These are phyloP conservation scores for Masticophis lateralis DNA, from an alignment of 2,797 vertebrate genomes.

Conservation along the genomic window DNA sequence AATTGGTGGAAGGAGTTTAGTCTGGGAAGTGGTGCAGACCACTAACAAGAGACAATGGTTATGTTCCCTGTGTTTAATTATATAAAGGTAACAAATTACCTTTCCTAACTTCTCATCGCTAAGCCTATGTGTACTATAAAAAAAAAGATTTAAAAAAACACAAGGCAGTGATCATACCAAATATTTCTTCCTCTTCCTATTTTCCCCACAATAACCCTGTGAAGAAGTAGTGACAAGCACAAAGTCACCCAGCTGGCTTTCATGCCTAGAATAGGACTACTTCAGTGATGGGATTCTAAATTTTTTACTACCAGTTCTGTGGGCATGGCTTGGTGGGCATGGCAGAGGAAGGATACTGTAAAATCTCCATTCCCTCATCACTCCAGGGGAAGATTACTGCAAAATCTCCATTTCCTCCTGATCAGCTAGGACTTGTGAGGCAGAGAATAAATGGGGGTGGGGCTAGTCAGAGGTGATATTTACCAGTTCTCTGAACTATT, in stretches of 20 bases:
- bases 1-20: neutral
- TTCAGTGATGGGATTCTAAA: neutral
- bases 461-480: no score
- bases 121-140: neutral
- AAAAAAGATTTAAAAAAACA: neutral
- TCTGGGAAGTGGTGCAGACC: neutral
- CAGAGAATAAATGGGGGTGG: no score
- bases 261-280: neutral
- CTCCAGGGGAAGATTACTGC: no score
- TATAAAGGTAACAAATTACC: neutral
- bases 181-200: neutral
- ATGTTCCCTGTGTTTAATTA: neutral
- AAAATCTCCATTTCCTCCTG: no score
- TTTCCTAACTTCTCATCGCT: neutral
- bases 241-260: neutral
- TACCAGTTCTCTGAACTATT: no score
- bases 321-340: no score
- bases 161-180: neutral
- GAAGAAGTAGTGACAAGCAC: neutral
- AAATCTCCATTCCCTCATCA: no score
- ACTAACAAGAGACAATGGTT: neutral
- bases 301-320: no score
- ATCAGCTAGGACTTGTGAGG: no score
- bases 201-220: neutral
- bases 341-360: no score